Base-by-base conservation (phyloP, 2,888 invertebrate genomes). In the Theretra japonica region DNA sequence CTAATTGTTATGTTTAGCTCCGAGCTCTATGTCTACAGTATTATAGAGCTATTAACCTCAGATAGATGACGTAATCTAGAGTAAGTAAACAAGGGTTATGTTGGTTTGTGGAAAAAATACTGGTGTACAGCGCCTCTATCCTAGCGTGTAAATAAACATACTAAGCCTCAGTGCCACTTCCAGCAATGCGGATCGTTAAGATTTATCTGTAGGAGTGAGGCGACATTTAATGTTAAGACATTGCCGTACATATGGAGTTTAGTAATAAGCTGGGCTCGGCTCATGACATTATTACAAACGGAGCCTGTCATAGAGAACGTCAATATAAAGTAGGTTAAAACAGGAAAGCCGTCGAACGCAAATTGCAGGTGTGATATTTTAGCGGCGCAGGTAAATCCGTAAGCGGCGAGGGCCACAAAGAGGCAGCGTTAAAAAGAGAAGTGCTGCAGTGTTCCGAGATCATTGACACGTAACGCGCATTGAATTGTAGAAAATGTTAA, bases 381-480 rank as follows among this genome's bases (percentile, higher is more conserved):
- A 65, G 41, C 23, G 23, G 23, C 65, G n/a, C 48, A 25, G 48
- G 48, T 65, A 69, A 53, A 53, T 50, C 21, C 70, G 53, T 53
- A 33, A 62, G 72, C 75, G 72, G 74, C 69, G 74, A 75, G 75
- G 75, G 76, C 75, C 72, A 73, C 59, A 62, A 70, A 70, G 70
- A 70, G 6, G 41, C 23, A 48, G 65, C 65, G 23, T 70, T 58
- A 21, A 57, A 58, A 57, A 71, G 62, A 69, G 19, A 68, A 69
- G 48, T 72, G 69, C 74, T 75, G 65, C 48, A 73, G 53, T 69
- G 79, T 79, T 76, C 77, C 76, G 80, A 83, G 83, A 85, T 85
- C 86, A 83, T 84, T 86, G 84, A 86, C 85, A 82, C 84, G 82
- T 77, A 79, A 77, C 78, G 79, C 78, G 78, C 78, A 84, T 79